Evolutionary conservation across 2,113 vertebrate species (phyloP), one percentile per base, ranked within the genome.

Genomic region (Myodes glareolus): DNA sequence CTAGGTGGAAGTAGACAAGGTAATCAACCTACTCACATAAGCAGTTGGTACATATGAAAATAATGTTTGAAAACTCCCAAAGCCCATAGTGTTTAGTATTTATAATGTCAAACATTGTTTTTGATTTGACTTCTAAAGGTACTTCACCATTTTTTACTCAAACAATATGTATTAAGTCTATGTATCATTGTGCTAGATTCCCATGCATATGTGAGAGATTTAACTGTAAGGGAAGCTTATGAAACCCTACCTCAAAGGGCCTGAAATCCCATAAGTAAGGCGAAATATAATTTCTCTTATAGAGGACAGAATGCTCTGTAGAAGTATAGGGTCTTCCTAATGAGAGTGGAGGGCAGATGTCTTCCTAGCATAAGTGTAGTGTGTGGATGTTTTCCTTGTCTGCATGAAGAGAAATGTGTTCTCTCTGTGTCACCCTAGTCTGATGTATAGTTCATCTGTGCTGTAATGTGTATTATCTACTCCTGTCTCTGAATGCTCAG

Each of bases 141-240:
- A 13, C 1, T 1, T 52, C 47, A 45, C 82, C 21, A 23, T 77
- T 92, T 73, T 73, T 36, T 13, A 42, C 58, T n/a, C 75, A 63
- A 7, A 76, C 0, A 6, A 1, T 2, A 10, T 17, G 7, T 52
- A 14, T 11, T 27, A 75, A 33, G 31, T 52, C 72, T 14, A 50
- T 3, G 19, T 39, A 45, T 25, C n/a, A 27, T 31, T 45, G 39
- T 63, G 42, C 21, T 10, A 23, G 21, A 25, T 21, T 50, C 36
- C 25, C 0, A 3, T 11, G 13, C 5, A 33, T 2, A 31, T 7
- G 45, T 21, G 31, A 45, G 76, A 27, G 63, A 7, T 1, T 7
- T 5, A n/a, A 14, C 45, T 63, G 55, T 81, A 45, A 10, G 5
- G 11, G 27, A 17, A 52, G 27, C 11, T 27, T 8, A 2, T 13